These are phyloP conservation scores for Calephelis nemesis DNA, from an alignment of 1,140 invertebrate species.

Conservation along the genomic window DNA sequence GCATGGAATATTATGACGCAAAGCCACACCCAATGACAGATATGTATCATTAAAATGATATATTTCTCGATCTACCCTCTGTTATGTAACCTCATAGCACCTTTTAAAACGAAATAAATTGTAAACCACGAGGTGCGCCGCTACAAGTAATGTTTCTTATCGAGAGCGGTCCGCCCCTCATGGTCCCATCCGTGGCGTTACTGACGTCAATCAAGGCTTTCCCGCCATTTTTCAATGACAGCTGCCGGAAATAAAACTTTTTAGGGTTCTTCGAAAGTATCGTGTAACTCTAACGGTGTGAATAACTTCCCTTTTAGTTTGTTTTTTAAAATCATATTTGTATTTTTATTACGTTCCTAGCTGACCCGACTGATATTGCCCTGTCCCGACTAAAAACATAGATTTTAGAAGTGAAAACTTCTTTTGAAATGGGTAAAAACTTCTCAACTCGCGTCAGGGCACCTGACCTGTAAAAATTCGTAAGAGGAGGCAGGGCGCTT, in stretches of 20 bases:
- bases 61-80: background rate
- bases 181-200: slow-evolving; percentile 37
- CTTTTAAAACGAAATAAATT: slow-evolving; percentile 34
- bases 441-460: no score
- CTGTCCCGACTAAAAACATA: no score
- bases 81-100: slow-evolving; percentile 11
- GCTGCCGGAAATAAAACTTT: slow-evolving; percentile 36
- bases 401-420: no score
- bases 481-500: no score
- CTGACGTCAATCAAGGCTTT: slow-evolving; percentile 52
- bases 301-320: background rate
- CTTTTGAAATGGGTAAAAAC: no score
- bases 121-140: slow-evolving; percentile 28
- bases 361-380: no score
- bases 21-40: no score
- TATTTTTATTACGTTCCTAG: no score
- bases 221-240: slow-evolving; percentile 58
- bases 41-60: no score
- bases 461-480: no score
- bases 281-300: background rate
- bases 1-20: no score
- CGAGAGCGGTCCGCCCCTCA: slow-evolving; percentile 34
- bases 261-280: slow-evolving; percentile 12
- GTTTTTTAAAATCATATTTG: no score
- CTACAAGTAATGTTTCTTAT: slow-evolving; percentile 50